Conservation (phyloP, 2,888 invertebrate genomes). For the Electrophaes corylata region DNA sequence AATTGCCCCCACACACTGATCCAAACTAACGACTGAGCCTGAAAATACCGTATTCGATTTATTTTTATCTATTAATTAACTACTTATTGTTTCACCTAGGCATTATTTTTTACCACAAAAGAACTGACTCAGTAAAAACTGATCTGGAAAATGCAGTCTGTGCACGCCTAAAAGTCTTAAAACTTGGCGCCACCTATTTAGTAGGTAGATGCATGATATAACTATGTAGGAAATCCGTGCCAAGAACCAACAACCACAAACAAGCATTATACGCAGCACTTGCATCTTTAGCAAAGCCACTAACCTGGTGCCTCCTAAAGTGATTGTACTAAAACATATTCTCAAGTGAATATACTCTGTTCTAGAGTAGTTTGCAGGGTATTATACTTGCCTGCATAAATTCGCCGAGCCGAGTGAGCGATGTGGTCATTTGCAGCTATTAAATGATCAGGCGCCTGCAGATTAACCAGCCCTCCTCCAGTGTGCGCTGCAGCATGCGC, state of each 20-base stretch:
- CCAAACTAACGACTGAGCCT: constrained; percentile 88
- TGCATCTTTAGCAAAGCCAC: constrained; percentile 2
- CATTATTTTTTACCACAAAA: background rate
- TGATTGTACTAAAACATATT: too few species aligned
- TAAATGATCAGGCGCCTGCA: constrained; percentile 87
- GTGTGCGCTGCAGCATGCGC: constrained; percentile 91
- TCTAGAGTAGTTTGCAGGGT: constrained; percentile 8
- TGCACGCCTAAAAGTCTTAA: background rate
- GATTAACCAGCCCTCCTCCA: constrained; percentile 87
- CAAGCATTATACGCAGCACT: constrained; percentile 4
- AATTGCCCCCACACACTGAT: constrained; percentile 90
- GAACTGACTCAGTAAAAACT: background rate
- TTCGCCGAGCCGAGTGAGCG: constrained; percentile 86
- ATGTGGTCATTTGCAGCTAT: constrained; percentile 88
- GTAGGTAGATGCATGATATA: background rate
- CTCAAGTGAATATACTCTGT: background rate
- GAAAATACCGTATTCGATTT: constrained; percentile 46
- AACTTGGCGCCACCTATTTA: constrained; percentile 5
- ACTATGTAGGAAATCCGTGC: constrained; percentile 8
- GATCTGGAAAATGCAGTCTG: background rate
- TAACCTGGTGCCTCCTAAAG: background rate
- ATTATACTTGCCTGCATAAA: constrained; percentile 86
- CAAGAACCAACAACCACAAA: constrained; percentile 14
- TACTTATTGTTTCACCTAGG: too few species aligned
- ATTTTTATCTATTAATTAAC: too few species aligned